Percentiles rank a stretch among this genome's conserved stretches.
Evolutionary conservation across 2,113 vertebrate genomes (phyloP).

Genomic region (Menura novaehollandiae): DNA sequence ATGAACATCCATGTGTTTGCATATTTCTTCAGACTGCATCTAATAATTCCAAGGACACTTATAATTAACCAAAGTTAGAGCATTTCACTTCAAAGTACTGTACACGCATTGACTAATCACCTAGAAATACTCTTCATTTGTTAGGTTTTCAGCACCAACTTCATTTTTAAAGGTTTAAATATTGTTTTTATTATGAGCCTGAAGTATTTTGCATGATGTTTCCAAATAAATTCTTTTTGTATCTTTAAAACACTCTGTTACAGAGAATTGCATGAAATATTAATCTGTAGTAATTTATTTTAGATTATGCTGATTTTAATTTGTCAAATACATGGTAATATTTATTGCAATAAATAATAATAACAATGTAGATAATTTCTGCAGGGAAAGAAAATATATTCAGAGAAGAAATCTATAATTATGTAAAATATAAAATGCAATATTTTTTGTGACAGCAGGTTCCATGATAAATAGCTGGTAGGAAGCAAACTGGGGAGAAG

Average conservation of each 20-base stretch:
- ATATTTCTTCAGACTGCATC: not conserved
- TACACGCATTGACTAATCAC: not conserved
- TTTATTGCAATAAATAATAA: not conserved
- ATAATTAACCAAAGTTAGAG: not conserved
- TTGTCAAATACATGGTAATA: not conserved
- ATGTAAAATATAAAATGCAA: not conserved
- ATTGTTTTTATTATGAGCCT: not conserved
- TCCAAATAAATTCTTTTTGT: not conserved
- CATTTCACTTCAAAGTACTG: not conserved
- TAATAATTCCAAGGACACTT: not conserved
- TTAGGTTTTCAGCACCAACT: not conserved
- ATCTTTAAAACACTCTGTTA: not conserved
- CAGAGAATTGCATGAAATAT: not conserved
- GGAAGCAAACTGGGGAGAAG: not conserved
- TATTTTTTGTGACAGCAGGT: not conserved
- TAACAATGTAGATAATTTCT: not conserved
- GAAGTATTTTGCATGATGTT: not conserved
- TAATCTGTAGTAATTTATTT: not conserved
- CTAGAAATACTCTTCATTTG: not conserved
- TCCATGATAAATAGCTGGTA: not conserved
- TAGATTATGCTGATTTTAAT: not conserved
- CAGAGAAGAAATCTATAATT: not conserved
- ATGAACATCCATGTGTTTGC: not conserved
- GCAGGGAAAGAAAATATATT: not conserved
- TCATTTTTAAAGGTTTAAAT: not conserved